Conservation (phyloP, 2,797 vertebrate species). For the Morelia viridis region DNA sequence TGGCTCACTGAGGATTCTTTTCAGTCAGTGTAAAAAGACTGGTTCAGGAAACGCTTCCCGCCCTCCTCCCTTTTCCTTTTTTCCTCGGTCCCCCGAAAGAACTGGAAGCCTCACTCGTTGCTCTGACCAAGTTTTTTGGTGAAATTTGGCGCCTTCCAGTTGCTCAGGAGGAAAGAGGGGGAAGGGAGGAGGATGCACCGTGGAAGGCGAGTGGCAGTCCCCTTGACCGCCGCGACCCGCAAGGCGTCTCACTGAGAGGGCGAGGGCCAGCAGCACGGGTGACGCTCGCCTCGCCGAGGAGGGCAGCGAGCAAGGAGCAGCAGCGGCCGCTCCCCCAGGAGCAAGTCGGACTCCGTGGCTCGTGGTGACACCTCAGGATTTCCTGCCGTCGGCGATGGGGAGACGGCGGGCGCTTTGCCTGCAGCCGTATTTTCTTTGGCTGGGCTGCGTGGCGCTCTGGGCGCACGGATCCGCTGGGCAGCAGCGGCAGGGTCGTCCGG, state of each 20-base stretch:
- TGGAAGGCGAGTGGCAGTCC: not conserved
- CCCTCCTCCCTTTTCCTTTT: not conserved
- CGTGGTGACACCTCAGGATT: slow-evolving; percentile 28
- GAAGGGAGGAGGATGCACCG: not conserved
- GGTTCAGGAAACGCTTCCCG: not conserved
- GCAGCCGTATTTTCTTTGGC: slow-evolving; percentile 62
- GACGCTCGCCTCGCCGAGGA: not conserved
- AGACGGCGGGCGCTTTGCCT: slow-evolving; percentile 51
- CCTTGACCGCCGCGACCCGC: not conserved
- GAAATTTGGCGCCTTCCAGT: slow-evolving; percentile 16
- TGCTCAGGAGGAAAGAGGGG: not conserved
- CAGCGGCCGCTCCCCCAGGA: not conserved
- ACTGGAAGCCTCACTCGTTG: not conserved
- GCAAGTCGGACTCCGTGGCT: not conserved
- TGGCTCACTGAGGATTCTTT: not conserved
- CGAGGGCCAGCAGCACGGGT: not conserved
- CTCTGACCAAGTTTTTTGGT: not conserved
- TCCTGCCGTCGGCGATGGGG: slow-evolving; percentile 56
- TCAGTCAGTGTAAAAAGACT: not conserved
- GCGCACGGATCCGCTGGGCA: slow-evolving; percentile 47
- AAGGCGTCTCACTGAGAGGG: slow-evolving; percentile 23
- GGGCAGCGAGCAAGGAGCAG: not conserved
- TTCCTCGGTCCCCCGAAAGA: not conserved
- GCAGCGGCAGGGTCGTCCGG: slow-evolving; percentile 41
- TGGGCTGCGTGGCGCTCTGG: slow-evolving; percentile 66